A percentile compares a stretch with the other conserved stretches of the same genome.
Conservation (phyloP, 92 coral and sea anemone species). For the Zoanthus sociatus region DNA sequence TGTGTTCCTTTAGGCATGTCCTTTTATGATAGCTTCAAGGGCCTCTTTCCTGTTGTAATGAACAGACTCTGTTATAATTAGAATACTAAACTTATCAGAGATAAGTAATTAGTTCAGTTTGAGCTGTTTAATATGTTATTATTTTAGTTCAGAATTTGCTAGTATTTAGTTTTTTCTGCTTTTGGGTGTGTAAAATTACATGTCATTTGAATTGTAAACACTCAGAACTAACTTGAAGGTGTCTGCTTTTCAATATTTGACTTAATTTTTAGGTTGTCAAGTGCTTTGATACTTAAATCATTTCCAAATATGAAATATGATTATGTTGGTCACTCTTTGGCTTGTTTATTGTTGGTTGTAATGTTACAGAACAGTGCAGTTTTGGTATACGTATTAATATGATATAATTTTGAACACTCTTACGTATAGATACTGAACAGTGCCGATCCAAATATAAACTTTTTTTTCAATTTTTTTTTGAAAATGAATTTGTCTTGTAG, state of each 20-base stretch:
- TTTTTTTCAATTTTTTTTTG: too few species aligned
- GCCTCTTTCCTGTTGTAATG: conserved; percentile 19
- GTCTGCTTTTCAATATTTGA: background rate
- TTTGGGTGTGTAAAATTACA: background rate
- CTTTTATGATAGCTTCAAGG: background rate
- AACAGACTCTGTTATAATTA: background rate
- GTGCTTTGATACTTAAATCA: background rate
- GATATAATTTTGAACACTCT: too few species aligned
- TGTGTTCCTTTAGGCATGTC: background rate
- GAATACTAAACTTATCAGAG: background rate
- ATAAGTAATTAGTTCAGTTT: too few species aligned
- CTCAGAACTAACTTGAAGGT: background rate
- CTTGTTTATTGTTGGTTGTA: background rate
- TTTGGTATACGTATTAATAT: background rate
- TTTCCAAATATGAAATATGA: conserved; percentile 1
- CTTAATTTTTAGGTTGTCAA: background rate
- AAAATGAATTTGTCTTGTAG: too few species aligned
- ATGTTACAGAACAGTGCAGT: background rate
- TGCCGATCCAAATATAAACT: background rate
- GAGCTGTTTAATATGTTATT: background rate
- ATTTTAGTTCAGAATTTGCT: background rate
- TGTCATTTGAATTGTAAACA: background rate
- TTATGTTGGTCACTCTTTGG: conserved; percentile 19
- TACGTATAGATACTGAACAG: background rate
- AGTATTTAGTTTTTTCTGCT: background rate